These are phyloP conservation scores for Listrodromus nycthemerus DNA, from an alignment of 2,888 invertebrate genomes.

Conservation along the genomic window DNA sequence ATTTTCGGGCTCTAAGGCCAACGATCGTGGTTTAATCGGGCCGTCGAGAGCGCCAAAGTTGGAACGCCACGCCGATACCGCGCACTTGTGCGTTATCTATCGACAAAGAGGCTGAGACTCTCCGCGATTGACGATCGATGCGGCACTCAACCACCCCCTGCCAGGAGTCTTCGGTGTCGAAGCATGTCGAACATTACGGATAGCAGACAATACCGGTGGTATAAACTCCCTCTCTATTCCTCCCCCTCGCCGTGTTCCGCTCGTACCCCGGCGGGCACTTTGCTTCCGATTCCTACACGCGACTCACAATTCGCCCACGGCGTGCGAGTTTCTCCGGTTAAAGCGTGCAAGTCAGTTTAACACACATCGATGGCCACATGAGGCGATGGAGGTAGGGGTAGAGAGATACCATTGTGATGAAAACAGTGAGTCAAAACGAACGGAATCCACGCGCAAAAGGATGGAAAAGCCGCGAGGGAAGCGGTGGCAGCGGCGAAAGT, in stretches of 20 bases:
- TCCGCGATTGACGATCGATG: conserved; percentile 44
- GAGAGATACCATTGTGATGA: conserved; percentile 55
- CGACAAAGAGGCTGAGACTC: conserved; percentile 20
- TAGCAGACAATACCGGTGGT: conserved; percentile 44
- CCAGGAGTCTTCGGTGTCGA: conserved; percentile 55
- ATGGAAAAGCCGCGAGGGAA: conserved; percentile 9
- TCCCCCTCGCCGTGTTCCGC: neutral
- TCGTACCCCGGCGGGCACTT: conserved; percentile 25
- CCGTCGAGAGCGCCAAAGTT: conserved; percentile 9
- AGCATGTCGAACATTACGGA: conserved; percentile 60
- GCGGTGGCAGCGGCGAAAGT: conserved; percentile 45
- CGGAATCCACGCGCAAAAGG: conserved; percentile 18
- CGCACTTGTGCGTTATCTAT: neutral
- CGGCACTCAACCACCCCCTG: conserved; percentile 36
- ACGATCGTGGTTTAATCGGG: conserved; percentile 55
- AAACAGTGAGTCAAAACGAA: conserved; percentile 47
- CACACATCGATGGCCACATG: neutral
- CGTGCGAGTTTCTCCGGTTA: neutral
- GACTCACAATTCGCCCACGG: neutral
- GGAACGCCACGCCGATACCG: neutral
- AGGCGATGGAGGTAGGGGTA: neutral
- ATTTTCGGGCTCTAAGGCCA: conserved; percentile 57
- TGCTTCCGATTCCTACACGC: conserved; percentile 35
- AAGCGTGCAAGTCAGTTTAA: conserved; percentile 14
- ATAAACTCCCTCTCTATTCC: neutral